A percentile compares a stretch with the other conserved stretches of the same genome.
These are phyloP conservation scores for Anniella stebbinsi DNA, from an alignment of 2,797 vertebrate species.

Conservation along the genomic window DNA sequence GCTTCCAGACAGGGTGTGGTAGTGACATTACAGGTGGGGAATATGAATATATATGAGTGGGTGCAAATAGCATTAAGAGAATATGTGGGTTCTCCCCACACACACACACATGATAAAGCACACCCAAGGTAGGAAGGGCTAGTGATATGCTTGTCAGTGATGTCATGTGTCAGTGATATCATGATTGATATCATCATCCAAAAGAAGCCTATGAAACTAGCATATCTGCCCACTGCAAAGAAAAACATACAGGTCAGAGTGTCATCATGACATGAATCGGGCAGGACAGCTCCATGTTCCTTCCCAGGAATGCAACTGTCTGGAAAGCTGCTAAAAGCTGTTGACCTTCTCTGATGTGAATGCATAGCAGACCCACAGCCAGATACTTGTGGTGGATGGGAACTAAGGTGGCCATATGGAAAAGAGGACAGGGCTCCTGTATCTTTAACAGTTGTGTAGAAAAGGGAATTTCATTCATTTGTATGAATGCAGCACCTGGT, in stretches of 20 bases:
- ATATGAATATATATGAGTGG: neutral
- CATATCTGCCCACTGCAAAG: neutral
- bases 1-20: neutral
- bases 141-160: too few relatives aligned
- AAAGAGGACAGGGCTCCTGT: too few relatives aligned
- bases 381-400: neutral
- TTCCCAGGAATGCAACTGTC: neutral
- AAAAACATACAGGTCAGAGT: neutral
- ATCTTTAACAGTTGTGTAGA: too few relatives aligned
- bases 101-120: too few relatives aligned
- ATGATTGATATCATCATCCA: neutral
- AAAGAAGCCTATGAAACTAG: neutral
- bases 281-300: neutral
- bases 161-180: too few relatives aligned
- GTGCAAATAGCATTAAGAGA: too few relatives aligned
- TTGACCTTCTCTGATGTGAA: neutral
- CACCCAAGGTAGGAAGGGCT: too few relatives aligned
- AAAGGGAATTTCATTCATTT: too few relatives aligned
- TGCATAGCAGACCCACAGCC: neutral
- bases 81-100: neutral
- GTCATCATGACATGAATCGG: neutral
- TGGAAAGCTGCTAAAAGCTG: neutral
- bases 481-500: too few relatives aligned
- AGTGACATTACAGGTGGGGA: too few relatives aligned
- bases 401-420: too few relatives aligned